These are phyloP conservation scores for Agrotis ipsilon DNA, from an alignment of 2,888 invertebrate species.

Conservation along the genomic window DNA sequence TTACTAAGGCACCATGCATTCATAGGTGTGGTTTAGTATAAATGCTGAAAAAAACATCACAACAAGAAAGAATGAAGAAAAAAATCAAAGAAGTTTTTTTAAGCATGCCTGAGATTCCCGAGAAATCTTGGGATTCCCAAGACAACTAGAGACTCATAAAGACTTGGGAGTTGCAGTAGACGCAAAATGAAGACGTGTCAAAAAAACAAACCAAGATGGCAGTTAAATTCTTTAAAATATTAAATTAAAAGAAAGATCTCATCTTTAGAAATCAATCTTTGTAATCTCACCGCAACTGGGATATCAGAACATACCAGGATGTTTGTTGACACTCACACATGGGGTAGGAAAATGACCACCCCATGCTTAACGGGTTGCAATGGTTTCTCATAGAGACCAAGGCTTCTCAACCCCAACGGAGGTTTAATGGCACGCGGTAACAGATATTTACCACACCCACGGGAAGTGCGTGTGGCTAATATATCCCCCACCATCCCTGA, in stretches of 20 bases:
- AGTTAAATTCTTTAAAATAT: background rate
- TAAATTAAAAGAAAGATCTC: background rate
- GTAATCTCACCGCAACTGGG: conserved; percentile 35
- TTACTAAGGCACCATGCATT: too few species aligned
- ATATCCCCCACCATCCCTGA: conserved; percentile 14
- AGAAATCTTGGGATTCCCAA: too few species aligned
- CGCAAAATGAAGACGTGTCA: too few species aligned
- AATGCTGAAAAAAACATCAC: too few species aligned
- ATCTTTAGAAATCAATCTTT: conserved; percentile 24
- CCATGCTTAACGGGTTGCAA: conserved; percentile 9
- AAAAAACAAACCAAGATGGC: background rate
- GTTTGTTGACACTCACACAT: background rate
- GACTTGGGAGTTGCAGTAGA: too few species aligned
- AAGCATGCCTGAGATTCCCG: too few species aligned
- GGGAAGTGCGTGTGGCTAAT: conserved; percentile 10
- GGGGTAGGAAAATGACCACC: background rate
- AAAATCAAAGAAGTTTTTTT: too few species aligned
- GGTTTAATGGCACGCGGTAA: conserved; percentile 7
- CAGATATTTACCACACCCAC: conserved; percentile 18
- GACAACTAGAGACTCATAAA: too few species aligned
- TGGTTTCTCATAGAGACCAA: conserved; percentile 45
- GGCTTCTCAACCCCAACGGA: conserved; percentile 9
- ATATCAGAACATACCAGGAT: conserved; percentile 26
- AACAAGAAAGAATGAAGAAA: too few species aligned
- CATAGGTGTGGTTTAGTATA: too few species aligned